Conservation (phyloP, 2,888 invertebrate genomes). For the Synanthedon vespiformis region DNA sequence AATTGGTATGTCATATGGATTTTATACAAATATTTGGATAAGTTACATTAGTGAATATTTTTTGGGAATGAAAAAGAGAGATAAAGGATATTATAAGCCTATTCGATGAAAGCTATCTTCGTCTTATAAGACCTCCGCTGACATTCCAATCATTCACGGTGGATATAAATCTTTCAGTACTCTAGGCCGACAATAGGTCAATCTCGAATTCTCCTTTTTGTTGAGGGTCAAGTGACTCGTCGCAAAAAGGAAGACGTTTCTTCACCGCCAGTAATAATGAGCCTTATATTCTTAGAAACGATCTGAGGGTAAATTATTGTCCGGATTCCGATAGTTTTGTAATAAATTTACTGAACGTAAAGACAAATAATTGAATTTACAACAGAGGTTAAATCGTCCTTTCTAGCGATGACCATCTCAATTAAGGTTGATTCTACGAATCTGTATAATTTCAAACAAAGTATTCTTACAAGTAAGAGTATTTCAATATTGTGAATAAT, state of each 20-base stretch:
- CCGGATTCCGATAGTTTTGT: too few relatives aligned
- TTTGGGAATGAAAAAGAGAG: not conserved
- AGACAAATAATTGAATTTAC: too few relatives aligned
- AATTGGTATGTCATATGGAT: too few relatives aligned
- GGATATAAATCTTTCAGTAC: constrained; percentile 45
- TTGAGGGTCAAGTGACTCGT: constrained; percentile 31
- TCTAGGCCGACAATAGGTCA: constrained; percentile 36
- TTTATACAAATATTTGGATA: too few relatives aligned
- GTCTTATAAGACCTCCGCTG: not conserved
- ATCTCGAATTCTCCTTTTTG: constrained; percentile 35
- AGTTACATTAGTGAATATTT: not conserved
- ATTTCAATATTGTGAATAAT: too few relatives aligned
- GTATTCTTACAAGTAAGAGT: too few relatives aligned
- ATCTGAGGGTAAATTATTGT: constrained; percentile 1
- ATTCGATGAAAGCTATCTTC: not conserved
- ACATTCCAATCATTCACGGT: constrained; percentile 37
- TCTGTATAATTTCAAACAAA: too few relatives aligned
- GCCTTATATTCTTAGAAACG: constrained; percentile 16
- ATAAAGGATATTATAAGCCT: too few relatives aligned
- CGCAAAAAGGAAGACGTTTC: constrained; percentile 31
- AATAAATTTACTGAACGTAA: too few relatives aligned
- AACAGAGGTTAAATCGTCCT: too few relatives aligned
- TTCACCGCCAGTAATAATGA: constrained; percentile 41
- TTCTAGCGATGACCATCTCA: too few relatives aligned
- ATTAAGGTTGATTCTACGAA: too few relatives aligned